Evolutionary conservation across 2,888 invertebrate genomes (phyloP), one percentile per base, ranked within the genome.

Genomic region (Pandemis cinnamomeana): DNA sequence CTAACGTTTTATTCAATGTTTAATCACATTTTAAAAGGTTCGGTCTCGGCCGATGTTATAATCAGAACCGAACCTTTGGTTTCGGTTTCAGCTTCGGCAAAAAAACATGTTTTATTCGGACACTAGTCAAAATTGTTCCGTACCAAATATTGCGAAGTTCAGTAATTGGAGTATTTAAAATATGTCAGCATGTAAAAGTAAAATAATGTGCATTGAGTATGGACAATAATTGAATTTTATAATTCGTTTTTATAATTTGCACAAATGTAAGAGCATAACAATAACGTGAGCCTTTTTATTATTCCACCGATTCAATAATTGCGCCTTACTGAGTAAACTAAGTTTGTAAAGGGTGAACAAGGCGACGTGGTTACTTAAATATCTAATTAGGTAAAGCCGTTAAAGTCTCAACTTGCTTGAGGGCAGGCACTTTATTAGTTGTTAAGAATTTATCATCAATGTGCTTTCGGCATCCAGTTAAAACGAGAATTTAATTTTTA

Each of bases 401-500:
- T 58, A 58, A 58, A 27, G 58, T 58, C 27, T 5, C 58, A 27
- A 58, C 58, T 62, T 62, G 62, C 58, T 62, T 62, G 62, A 41
- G n/a, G 62, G 41, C 13, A n/a, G n/a, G 42, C 41, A 42, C 41
- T 42, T 42, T 42, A 62, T 42, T 15, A 42, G 62, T 62, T 62
- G 62, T 62, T 42, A 42, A 62, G 42, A 7, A 42, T 42, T 42
- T 62, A 42, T 42, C 62, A 42, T 42, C 62, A 42, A 36, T 62
- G 41, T 42, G 0, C 15, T n/a, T 15, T 41, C 36, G 36, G 61
- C n/a, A 41, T 61, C 8, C 58, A 11, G 42, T 41, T 41, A 62
- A 60, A 42, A 42, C 42, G 36, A 68, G 42, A 15, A 68, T 68
- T 55, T 44, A 68, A 27, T 13, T 58, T 58, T 27, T 51, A 5